phyloP scores from a whole-genome alignment of 2,888 invertebrate genomes.

The Tenthredo livida region DNA sequence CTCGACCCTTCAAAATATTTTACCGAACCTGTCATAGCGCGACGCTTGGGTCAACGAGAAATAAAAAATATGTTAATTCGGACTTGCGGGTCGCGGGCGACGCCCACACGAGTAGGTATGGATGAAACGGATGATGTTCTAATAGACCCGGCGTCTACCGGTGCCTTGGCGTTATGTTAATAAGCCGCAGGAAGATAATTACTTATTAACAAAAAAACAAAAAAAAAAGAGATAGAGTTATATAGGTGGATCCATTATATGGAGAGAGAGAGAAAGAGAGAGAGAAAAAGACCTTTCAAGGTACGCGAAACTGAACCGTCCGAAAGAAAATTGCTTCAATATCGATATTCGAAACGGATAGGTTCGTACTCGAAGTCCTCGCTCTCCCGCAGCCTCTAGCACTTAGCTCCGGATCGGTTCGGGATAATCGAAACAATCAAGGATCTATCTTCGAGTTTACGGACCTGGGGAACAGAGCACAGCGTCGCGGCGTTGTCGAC shows the following conservation, averaged over 20 bases:
- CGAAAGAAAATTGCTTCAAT: background rate
- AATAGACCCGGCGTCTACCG: conserved; percentile 31
- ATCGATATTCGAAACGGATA: background rate
- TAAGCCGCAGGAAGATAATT: conserved; percentile 35
- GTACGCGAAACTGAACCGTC: background rate
- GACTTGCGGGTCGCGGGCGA: background rate
- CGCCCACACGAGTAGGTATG: conserved; percentile 35
- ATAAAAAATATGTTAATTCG: conserved; percentile 40
- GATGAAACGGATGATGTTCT: conserved; percentile 41
- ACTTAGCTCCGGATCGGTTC: background rate
- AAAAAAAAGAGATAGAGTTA: conserved; percentile 15
- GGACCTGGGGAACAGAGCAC: background rate
- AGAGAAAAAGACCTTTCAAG: background rate
- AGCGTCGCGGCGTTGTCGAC: conserved; percentile 17
- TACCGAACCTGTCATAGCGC: conserved; percentile 30
- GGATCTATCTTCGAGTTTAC: background rate
- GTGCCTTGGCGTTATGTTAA: conserved; percentile 34
- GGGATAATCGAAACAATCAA: conserved; percentile 46
- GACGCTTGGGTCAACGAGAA: conserved; percentile 35
- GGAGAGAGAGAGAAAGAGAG: background rate
- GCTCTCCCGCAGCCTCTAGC: background rate
- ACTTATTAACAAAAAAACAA: conserved; percentile 30
- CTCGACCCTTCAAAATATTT: conserved; percentile 37
- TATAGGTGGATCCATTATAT: too few species aligned
- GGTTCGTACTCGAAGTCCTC: background rate